Conservation (phyloP, 2,113 vertebrate genomes). For the Mustela nigripes region DNA sequence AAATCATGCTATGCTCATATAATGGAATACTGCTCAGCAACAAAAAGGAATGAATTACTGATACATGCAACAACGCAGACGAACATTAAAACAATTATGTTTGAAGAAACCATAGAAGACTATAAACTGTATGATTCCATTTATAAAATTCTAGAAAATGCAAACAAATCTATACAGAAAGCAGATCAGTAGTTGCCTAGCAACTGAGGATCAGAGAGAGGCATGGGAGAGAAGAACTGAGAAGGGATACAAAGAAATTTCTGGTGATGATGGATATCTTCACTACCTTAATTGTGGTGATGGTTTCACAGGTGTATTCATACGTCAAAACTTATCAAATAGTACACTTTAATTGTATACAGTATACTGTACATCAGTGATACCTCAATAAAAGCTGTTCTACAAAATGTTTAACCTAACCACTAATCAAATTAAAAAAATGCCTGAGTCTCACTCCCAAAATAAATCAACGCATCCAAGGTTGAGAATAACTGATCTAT, state of each 20-base stretch:
- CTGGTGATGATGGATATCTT: not conserved
- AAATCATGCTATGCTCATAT: not conserved
- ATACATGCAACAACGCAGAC: not conserved
- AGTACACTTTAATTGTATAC: not conserved
- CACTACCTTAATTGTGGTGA: not conserved
- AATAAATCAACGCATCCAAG: not conserved
- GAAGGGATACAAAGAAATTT: not conserved
- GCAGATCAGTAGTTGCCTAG: conserved; percentile 18
- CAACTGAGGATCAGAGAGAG: not conserved
- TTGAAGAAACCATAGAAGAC: not conserved
- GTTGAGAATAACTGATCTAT: not conserved
- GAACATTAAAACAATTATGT: not conserved
- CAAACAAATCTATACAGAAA: conserved; percentile 51
- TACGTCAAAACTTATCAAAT: not conserved
- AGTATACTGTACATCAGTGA: not conserved
- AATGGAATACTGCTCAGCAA: not conserved
- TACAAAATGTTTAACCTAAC: not conserved
- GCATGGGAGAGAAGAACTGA: not conserved
- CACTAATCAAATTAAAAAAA: conserved; percentile 38
- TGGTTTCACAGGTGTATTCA: not conserved
- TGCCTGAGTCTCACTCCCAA: not conserved
- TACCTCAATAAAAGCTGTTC: not conserved
- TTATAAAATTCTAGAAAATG: not conserved
- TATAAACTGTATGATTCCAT: not conserved
- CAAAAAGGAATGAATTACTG: not conserved